Percentiles rank a stretch among this genome's conserved stretches.
phyloP scores from a whole-genome alignment of 2,797 vertebrate species.

The Trachurus trachurus region DNA sequence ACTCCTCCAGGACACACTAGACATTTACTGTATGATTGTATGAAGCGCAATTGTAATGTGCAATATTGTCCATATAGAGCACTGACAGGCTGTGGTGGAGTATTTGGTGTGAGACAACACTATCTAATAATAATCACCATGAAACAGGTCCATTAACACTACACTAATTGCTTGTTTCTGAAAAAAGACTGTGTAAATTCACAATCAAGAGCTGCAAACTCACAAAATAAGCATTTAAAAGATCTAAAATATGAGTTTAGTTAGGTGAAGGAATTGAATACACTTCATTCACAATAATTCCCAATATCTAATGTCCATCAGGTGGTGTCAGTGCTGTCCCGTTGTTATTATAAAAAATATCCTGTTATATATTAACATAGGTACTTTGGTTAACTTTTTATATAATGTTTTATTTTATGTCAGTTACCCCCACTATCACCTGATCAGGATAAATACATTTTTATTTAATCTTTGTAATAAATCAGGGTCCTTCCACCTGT shows the following conservation, averaged over 20 bases:
- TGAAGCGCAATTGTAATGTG: slow-evolving; percentile 15
- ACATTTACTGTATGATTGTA: slow-evolving; percentile 12
- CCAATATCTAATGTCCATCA: too few species aligned
- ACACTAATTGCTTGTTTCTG: not conserved
- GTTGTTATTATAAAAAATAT: not conserved
- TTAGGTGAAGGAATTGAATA: not conserved
- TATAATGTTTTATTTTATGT: not conserved
- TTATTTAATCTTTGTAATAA: not conserved
- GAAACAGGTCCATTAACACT: not conserved
- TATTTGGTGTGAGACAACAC: not conserved
- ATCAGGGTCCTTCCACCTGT: not conserved
- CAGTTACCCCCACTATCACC: not conserved
- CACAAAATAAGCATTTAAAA: not conserved
- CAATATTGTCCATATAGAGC: not conserved
- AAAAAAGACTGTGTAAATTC: not conserved
- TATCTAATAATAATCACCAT: not conserved
- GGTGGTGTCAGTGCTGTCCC: too few species aligned
- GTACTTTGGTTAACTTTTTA: not conserved
- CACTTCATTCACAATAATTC: too few species aligned
- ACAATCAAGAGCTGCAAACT: not conserved
- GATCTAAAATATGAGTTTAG: not conserved
- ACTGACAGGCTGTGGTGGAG: not conserved
- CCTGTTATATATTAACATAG: too few species aligned
- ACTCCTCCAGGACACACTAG: slow-evolving; percentile 24
- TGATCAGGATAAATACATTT: not conserved